A percentile compares a stretch with the other conserved stretches of the same genome.
phyloP scores from a whole-genome alignment of 2,888 invertebrate species.

The Dascillus cervinus region DNA sequence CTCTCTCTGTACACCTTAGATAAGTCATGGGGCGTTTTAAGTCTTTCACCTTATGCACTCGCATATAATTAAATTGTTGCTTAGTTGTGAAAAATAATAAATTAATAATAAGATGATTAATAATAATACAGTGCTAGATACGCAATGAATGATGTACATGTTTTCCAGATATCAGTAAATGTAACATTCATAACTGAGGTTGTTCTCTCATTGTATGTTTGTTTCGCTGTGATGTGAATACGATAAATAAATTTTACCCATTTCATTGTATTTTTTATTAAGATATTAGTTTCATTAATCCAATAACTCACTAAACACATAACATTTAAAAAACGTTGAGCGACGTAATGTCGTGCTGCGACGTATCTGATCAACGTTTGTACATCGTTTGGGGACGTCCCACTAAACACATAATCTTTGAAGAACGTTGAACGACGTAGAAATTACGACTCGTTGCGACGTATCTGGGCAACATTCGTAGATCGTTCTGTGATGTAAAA shows the following conservation, averaged over 20 bases:
- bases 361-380: no score
- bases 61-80: conserved; percentile 35
- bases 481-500: no score
- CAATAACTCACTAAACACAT: no score
- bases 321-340: no score
- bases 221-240: conserved; percentile 45
- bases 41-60: conserved; percentile 17
- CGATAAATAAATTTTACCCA: conserved; percentile 43
- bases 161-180: conserved; percentile 40
- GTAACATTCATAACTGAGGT: conserved; percentile 39
- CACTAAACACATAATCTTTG: no score
- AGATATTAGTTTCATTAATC: no score
- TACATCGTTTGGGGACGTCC: no score
- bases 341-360: no score
- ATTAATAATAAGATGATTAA: conserved; percentile 34
- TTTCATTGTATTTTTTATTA: conserved; percentile 30
- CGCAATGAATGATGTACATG: conserved; percentile 39
- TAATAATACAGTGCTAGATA: conserved; percentile 33
- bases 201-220: conserved; percentile 43
- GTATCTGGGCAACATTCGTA: no score
- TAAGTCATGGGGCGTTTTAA: conserved; percentile 19
- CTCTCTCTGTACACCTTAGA: conserved; percentile 5
- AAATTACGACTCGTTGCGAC: no score
- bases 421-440: no score
- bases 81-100: conserved; percentile 36